Conservation (phyloP, 1,140 invertebrate genomes). For the Mamestra configurata region DNA sequence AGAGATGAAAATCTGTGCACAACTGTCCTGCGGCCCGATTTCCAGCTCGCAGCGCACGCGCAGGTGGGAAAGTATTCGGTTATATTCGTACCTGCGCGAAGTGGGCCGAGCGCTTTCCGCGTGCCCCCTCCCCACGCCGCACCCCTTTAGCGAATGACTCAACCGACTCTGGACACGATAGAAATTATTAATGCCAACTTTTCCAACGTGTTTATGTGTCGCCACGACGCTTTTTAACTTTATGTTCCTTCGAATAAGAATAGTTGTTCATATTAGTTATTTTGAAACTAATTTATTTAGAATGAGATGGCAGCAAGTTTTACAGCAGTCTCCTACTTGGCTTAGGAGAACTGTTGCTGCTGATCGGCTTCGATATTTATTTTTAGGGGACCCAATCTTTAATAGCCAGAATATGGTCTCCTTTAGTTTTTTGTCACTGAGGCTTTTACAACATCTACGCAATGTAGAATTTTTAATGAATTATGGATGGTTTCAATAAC, state of each 20-base stretch:
- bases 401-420: too few relatives aligned
- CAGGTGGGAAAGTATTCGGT: conserved; percentile 84
- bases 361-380: background rate
- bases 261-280: conserved; percentile 45
- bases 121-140: conserved; percentile 53
- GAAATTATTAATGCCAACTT: conserved; percentile 51
- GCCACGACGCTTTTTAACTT: conserved; percentile 36
- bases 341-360: background rate
- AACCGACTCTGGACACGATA: conserved; percentile 56
- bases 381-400: background rate
- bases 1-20: conserved; percentile 27
- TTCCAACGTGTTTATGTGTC: conserved; percentile 47
- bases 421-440: too few relatives aligned
- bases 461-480: too few relatives aligned
- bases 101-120: conserved; percentile 79
- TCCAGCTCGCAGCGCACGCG: conserved; percentile 59
- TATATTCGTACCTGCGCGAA: conserved; percentile 81
- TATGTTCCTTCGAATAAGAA: conserved; percentile 46
- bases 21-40: conserved; percentile 57
- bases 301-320: conserved; percentile 5
- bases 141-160: conserved; percentile 61
- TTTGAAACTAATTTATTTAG: conserved; percentile 43
- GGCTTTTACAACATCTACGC: too few relatives aligned
- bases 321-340: background rate
- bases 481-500: too few relatives aligned